These are phyloP conservation scores for Streptopelia turtur DNA, from an alignment of 2,797 vertebrate species.

Conservation along the genomic window DNA sequence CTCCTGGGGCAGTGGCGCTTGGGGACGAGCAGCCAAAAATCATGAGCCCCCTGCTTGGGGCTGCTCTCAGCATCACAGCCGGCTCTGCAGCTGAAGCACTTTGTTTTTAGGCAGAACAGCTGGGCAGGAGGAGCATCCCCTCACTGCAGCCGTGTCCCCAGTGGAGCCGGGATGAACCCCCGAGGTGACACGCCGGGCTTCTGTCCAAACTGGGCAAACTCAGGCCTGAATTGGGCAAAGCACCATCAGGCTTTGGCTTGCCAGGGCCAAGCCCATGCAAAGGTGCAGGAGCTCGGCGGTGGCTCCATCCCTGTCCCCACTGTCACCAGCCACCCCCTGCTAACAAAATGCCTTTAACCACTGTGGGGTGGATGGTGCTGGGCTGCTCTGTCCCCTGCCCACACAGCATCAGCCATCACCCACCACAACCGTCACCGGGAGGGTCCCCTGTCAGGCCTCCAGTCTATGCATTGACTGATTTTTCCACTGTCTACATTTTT, in stretches of 20 bases:
- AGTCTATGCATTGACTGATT: conserved; percentile 62
- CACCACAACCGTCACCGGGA: accelerated
- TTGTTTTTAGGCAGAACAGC: not conserved
- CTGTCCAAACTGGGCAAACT: not conserved
- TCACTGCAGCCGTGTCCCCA: accelerated
- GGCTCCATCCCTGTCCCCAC: not conserved
- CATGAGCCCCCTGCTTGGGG: accelerated
- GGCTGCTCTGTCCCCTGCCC: not conserved
- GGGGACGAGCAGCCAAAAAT: not conserved
- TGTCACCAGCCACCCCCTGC: accelerated
- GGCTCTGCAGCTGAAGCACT: not conserved
- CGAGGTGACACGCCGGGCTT: not conserved
- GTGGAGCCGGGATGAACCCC: not conserved
- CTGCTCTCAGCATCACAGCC: not conserved
- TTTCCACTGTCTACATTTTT: conserved; percentile 75
- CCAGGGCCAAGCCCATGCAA: not conserved
- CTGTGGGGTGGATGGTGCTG: accelerated
- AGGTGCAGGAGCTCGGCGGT: not conserved
- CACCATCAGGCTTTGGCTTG: not conserved
- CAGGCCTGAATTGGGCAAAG: not conserved
- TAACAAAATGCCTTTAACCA: not conserved
- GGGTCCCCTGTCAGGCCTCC: not conserved
- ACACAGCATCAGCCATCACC: accelerated
- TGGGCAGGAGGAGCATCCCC: not conserved
- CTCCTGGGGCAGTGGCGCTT: not conserved